A percentile compares a stretch with the other conserved stretches of the same genome.
These are phyloP conservation scores for Tricholaema leucomelas DNA, from an alignment of 2,113 vertebrate genomes.

Conservation along the genomic window DNA sequence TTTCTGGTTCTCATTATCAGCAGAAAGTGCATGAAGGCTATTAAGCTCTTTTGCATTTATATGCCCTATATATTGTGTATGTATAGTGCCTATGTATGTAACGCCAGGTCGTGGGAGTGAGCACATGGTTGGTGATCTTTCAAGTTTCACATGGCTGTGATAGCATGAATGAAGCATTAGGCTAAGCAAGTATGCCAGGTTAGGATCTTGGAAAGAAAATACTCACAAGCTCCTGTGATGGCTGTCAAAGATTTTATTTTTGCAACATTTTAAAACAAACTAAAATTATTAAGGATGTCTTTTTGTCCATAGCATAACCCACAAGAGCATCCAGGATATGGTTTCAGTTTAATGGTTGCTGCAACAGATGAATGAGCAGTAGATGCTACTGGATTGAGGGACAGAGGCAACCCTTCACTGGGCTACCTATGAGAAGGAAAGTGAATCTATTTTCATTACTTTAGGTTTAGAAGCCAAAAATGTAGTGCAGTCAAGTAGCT, in stretches of 20 bases:
- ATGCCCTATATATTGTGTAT: not conserved
- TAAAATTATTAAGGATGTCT: not conserved
- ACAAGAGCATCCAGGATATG: not conserved
- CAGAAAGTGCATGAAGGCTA: not conserved
- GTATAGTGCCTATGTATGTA: too few relatives aligned
- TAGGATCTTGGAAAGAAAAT: not conserved
- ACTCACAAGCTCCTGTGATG: not conserved
- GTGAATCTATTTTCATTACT: not conserved
- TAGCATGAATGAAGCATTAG: not conserved
- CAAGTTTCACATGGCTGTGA: not conserved
- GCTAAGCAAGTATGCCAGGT: not conserved
- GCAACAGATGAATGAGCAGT: not conserved
- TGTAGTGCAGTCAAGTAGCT: not conserved
- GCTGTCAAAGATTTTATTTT: not conserved
- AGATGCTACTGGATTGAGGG: not conserved
- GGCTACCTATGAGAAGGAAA: not conserved
- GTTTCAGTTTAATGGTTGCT: not conserved
- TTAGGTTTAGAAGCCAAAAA: not conserved
- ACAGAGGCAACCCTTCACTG: not conserved
- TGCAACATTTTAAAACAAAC: not conserved
- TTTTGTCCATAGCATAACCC: not conserved
- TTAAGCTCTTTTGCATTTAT: not conserved
- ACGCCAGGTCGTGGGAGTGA: not conserved
- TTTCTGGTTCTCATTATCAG: not conserved
- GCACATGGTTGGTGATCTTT: not conserved